Evolutionary conservation across 37 sponge, comb jelly and placozoan species (phyloP), one percentile per base, ranked within the genome.

Genomic region (Agelas oroides): DNA sequence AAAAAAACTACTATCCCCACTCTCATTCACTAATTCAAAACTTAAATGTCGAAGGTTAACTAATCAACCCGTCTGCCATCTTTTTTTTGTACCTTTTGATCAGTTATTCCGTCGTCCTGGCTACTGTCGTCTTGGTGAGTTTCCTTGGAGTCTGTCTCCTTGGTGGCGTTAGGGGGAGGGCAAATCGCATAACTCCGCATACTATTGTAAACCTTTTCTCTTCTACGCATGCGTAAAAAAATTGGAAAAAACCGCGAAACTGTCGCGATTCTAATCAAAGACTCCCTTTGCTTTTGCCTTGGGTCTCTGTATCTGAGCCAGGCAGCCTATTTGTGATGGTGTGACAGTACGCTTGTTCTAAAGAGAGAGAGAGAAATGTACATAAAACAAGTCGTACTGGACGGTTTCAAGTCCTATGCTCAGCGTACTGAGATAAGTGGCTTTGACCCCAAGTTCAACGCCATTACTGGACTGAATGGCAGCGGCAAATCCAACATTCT

Each of bases 351-450:
- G 35, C 37, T 46, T 14, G 3, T 53, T 25, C 32, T 12, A 20
- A 46, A 8, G 8, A 8, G 3, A 8, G 39, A 27, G 23, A 15
- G 34, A 25, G 39, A 71, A 21, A 98, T 98, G 99, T 95, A 89
- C 53, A 95, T 98, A 52, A 98, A 96, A 72, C 65, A 92, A 53
- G 69, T 98, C 14, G 95, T 98, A 8, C 90, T 98, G 23, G 99
- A 98, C 65, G 99, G 99, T 2, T 98, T 98, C 95, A 98, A 98
- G 79, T 96, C 97, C 20, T 98, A 98, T 66, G 99, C 99, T 33
- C 95, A 98, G 63, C 61, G 99, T 53, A 98, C 99, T 1, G 93
- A 94, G 53, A 80, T 98, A 55, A 79, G 72, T 53, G 91, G 90
- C 16, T 98, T 98, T 88, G 99, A 98, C 70, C 95, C 97, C 20